phyloP scores from a whole-genome alignment of 2,888 invertebrate genomes.

The Drosophila algonquin region DNA sequence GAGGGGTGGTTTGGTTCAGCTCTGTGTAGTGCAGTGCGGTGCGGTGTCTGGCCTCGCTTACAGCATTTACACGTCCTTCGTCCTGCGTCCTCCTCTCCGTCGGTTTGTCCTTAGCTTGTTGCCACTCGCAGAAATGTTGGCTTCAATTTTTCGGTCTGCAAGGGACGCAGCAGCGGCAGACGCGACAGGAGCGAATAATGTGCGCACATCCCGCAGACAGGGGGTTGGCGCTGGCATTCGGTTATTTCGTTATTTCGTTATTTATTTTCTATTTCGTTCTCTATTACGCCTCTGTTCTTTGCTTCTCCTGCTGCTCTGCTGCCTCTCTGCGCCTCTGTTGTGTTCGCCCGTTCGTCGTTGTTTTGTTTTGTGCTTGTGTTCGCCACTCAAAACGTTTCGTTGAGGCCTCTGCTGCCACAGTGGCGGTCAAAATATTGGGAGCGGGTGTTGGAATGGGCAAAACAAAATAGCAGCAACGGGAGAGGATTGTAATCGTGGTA shows the following conservation, averaged over 20 bases:
- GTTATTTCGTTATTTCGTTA: slow-evolving; percentile 76
- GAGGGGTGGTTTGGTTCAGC: slow-evolving; percentile 69
- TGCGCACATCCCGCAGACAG: slow-evolving; percentile 45
- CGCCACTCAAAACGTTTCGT: slow-evolving; percentile 33
- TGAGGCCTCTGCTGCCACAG: slow-evolving; percentile 27
- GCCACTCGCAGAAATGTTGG: slow-evolving; percentile 64
- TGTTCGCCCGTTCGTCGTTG: slow-evolving; percentile 61
- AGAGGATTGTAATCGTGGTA: background rate
- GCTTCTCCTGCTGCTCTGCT: slow-evolving; percentile 29
- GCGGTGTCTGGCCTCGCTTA: slow-evolving; percentile 58
- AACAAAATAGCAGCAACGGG: too few relatives aligned
- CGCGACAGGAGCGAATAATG: slow-evolving; percentile 11
- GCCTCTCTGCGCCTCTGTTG: slow-evolving; percentile 45
- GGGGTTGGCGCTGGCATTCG: slow-evolving; percentile 62
- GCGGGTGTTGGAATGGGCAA: background rate
- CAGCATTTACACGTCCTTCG: slow-evolving; percentile 56
- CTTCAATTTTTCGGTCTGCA: slow-evolving; percentile 65
- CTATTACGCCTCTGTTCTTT: slow-evolving; percentile 64
- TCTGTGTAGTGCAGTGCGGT: slow-evolving; percentile 32
- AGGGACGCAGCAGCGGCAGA: slow-evolving; percentile 14
- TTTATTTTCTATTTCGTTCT: slow-evolving; percentile 75
- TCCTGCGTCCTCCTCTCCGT: background rate
- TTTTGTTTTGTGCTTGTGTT: slow-evolving; percentile 12
- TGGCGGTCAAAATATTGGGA: slow-evolving; percentile 27
- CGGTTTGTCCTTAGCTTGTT: slow-evolving; percentile 41